A percentile compares a stretch with the other conserved stretches of the same genome.
Conservation (phyloP, 2,113 vertebrate species). For the Actenoides hombroni region DNA sequence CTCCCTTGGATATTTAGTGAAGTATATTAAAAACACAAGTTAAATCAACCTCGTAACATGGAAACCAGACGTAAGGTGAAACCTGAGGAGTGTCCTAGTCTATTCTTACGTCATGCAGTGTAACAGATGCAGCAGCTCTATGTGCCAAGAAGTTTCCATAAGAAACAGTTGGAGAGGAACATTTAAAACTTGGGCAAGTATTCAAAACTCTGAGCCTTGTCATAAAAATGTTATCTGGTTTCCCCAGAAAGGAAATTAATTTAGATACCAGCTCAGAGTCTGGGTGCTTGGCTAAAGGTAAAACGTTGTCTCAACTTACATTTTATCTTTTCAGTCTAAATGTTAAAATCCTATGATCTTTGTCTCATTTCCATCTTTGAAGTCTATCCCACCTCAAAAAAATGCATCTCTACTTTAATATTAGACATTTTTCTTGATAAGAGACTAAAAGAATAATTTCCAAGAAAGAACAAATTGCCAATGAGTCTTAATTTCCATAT, state of each 20-base stretch:
- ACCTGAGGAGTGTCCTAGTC: neutral
- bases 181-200: neutral
- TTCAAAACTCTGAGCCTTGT: neutral
- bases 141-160: neutral
- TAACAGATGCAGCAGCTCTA: neutral
- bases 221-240: neutral
- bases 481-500: neutral
- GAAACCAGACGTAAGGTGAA: neutral
- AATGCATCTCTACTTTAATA: neutral
- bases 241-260: neutral
- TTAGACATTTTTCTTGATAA: neutral
- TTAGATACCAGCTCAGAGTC: neutral
- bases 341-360: neutral
- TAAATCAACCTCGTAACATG: neutral
- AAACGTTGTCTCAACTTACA: neutral
- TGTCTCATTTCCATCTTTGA: neutral
- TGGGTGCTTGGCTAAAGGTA: accelerated
- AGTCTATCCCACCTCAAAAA: neutral
- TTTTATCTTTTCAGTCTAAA: neutral
- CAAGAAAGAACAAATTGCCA: neutral
- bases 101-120: accelerated
- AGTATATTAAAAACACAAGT: neutral
- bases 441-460: neutral
- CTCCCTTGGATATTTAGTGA: neutral
- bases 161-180: neutral